A percentile compares a stretch with the other conserved stretches of the same genome.
These are phyloP conservation scores for Anarrhichthys ocellatus DNA, from an alignment of 2,113 vertebrate genomes.

Conservation along the genomic window DNA sequence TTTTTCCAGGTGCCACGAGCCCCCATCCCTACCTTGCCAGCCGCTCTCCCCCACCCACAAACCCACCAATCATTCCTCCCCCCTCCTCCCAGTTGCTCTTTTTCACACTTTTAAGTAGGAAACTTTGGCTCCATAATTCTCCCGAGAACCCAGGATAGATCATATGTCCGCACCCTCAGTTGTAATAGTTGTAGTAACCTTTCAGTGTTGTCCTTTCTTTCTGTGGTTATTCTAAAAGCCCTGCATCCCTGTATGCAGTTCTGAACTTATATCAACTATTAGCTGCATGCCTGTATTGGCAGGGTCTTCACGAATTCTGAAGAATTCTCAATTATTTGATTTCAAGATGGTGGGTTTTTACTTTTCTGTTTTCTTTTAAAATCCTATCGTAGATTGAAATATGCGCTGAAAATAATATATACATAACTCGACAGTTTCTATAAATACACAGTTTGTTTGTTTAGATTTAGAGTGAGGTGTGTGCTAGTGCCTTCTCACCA, in stretches of 20 bases:
- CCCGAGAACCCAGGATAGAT: not conserved
- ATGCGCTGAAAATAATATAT: not conserved
- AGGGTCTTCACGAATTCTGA: not conserved
- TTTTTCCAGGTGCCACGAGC: conserved; percentile 66
- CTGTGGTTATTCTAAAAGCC: conserved; percentile 20
- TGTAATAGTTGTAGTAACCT: conserved; percentile 9
- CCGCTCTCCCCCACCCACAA: not conserved
- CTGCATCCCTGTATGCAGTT: conserved; percentile 15
- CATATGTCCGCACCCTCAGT: conserved; percentile 20
- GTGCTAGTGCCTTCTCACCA: not conserved
- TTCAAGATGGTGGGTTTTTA: not conserved
- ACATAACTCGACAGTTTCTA: not conserved
- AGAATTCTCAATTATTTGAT: not conserved
- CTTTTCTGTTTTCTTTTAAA: not conserved
- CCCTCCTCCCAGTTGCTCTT: conserved; percentile 12
- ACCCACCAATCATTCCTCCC: conserved; percentile 40
- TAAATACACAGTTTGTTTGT: not conserved
- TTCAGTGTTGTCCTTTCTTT: conserved; percentile 29
- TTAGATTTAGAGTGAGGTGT: conserved; percentile 5
- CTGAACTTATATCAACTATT: not conserved
- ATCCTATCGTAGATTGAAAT: not conserved
- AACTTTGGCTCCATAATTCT: conserved; percentile 36
- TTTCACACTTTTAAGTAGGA: conserved; percentile 43
- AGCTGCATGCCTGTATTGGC: not conserved
- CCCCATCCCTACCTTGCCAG: conserved; percentile 24